Conservation (phyloP, 2,797 vertebrate genomes). For the Trematomus bernacchii region DNA sequence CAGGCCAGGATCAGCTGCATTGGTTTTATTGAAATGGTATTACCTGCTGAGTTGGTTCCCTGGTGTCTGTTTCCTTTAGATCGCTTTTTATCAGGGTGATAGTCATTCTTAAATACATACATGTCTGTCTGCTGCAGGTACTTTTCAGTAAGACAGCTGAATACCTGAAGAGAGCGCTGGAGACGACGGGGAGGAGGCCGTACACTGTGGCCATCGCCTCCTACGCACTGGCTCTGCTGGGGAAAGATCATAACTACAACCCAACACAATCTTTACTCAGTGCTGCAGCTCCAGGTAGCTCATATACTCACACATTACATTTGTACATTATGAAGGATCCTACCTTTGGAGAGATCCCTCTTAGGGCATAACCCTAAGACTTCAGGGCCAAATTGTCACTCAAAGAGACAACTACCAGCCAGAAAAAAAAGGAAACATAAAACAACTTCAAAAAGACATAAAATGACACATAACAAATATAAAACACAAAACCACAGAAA, state of each 20-base stretch:
- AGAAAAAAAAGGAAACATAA: too few relatives aligned
- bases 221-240: conserved; percentile 86
- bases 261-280: conserved; percentile 45
- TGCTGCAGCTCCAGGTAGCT: conserved; percentile 73
- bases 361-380: too few relatives aligned
- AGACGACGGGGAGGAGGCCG: conserved; percentile 66
- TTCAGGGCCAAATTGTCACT: too few relatives aligned
- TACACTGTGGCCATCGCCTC: conserved; percentile 90
- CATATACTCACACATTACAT: too few relatives aligned
- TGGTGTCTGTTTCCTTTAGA: background rate
- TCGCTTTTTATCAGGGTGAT: too few relatives aligned
- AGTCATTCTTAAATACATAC: too few relatives aligned
- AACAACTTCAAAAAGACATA: too few relatives aligned
- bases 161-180: conserved; percentile 76
- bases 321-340: too few relatives aligned
- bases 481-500: too few relatives aligned
- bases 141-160: conserved; percentile 56
- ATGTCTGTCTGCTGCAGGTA: background rate
- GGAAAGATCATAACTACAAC: background rate
- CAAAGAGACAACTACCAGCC: too few relatives aligned
- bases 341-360: too few relatives aligned
- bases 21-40: conserved; percentile 30
- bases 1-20: conserved; percentile 59
- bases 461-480: too few relatives aligned
- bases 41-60: background rate